phyloP scores from a whole-genome alignment of 2,113 vertebrate species.

The Mobula hypostoma region DNA sequence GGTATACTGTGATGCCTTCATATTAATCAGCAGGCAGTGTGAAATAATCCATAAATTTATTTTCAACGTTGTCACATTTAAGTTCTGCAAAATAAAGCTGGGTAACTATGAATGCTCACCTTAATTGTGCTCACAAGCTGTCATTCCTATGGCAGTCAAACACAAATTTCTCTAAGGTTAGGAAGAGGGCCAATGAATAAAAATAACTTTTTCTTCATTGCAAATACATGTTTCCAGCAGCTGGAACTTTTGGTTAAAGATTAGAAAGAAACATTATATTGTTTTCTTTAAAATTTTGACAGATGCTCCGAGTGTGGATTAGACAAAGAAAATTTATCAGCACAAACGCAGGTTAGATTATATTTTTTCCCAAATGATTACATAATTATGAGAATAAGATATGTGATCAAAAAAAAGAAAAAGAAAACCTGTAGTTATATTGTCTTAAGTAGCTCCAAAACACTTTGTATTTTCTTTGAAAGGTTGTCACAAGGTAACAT shows the following conservation, averaged over 20 bases:
- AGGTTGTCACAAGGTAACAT: no score
- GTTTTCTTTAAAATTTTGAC: not conserved
- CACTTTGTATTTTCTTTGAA: no score
- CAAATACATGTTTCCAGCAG: not conserved
- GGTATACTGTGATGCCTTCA: no score
- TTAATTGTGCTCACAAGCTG: not conserved
- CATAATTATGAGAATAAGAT: no score
- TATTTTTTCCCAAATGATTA: not conserved
- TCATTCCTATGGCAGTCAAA: not conserved
- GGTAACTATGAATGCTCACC: not conserved
- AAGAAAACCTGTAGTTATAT: no score
- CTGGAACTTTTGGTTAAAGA: not conserved
- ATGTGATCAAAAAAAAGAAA: no score
- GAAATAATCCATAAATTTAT: no score
- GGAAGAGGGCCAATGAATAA: not conserved
- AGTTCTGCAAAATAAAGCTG: not conserved
- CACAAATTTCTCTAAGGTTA: not conserved
- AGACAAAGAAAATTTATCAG: not conserved
- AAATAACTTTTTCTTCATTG: no score
- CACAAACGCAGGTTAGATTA: not conserved
- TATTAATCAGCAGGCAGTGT: no score
- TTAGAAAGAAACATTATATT: not conserved
- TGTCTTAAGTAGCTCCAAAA: no score
- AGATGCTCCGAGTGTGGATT: not conserved
- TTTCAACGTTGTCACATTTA: not conserved